A percentile compares a stretch with the other conserved stretches of the same genome.
These are phyloP conservation scores for Ia io DNA, from an alignment of 2,113 vertebrate genomes.

Conservation along the genomic window DNA sequence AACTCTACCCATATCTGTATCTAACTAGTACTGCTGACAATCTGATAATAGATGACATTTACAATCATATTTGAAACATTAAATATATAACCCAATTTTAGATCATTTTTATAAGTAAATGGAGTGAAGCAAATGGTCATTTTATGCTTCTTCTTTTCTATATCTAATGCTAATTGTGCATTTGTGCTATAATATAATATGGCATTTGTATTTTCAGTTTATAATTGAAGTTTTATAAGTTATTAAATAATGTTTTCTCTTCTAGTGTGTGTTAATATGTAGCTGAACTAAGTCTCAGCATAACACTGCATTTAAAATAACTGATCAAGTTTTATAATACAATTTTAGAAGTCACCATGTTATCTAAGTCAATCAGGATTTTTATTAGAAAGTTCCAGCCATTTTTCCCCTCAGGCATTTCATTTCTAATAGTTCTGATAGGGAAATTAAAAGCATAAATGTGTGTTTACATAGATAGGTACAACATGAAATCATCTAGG, in stretches of 20 bases:
- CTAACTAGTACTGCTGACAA: background rate
- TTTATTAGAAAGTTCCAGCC: background rate
- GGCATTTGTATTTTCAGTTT: background rate
- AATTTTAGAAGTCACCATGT: background rate
- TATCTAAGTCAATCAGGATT: background rate
- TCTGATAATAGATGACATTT: slow-evolving; percentile 3
- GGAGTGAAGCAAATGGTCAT: background rate
- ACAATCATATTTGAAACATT: background rate
- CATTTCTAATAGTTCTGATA: background rate
- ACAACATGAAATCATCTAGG: background rate
- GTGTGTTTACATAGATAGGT: background rate
- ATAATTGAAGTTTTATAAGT: background rate
- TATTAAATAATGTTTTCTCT: background rate
- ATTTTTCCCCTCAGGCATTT: background rate
- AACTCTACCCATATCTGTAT: background rate
- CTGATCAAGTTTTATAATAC: background rate
- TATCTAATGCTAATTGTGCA: background rate
- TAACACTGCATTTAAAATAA: background rate
- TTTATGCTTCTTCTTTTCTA: background rate
- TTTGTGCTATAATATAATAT: background rate
- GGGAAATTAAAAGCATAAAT: background rate
- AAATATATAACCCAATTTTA: background rate
- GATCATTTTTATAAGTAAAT: background rate
- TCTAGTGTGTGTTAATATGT: background rate
- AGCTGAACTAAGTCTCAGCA: background rate